These are phyloP conservation scores for Maconellicoccus hirsutus DNA, from an alignment of 1,140 invertebrate species.

Conservation along the genomic window DNA sequence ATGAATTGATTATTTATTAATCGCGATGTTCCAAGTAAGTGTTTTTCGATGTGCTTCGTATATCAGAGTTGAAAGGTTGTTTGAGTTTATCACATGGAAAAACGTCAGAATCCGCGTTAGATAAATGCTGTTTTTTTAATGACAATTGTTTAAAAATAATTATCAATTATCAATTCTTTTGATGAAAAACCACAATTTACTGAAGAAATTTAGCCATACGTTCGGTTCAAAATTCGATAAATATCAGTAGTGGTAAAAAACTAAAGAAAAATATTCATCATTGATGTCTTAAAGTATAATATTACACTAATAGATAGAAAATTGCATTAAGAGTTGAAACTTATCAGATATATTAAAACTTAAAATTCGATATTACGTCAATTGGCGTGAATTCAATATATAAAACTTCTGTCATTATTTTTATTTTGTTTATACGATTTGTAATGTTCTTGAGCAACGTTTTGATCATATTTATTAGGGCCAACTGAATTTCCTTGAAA, in stretches of 20 bases:
- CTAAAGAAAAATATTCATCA: no score
- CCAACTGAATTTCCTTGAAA: neutral
- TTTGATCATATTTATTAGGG: neutral
- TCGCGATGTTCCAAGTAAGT: no score
- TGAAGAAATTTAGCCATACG: no score
- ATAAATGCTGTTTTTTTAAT: neutral
- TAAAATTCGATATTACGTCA: neutral
- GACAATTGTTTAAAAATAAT: neutral
- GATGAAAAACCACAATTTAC: no score
- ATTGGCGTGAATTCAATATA: neutral
- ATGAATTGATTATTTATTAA: neutral
- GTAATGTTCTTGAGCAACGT: neutral
- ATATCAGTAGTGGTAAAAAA: no score
- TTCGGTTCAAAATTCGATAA: no score
- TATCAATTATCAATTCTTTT: no score
- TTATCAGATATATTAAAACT: no score
- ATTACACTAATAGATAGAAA: no score
- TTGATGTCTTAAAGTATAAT: no score
- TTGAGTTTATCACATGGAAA: no score
- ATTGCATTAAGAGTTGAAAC: no score
- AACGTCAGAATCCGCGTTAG: neutral
- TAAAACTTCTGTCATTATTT: conserved; percentile 23
- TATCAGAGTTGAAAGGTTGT: neutral
- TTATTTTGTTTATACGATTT: neutral
- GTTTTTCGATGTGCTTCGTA: neutral